Conservation (phyloP, 2,113 vertebrate species). For the Cynopterus brachyotis region DNA sequence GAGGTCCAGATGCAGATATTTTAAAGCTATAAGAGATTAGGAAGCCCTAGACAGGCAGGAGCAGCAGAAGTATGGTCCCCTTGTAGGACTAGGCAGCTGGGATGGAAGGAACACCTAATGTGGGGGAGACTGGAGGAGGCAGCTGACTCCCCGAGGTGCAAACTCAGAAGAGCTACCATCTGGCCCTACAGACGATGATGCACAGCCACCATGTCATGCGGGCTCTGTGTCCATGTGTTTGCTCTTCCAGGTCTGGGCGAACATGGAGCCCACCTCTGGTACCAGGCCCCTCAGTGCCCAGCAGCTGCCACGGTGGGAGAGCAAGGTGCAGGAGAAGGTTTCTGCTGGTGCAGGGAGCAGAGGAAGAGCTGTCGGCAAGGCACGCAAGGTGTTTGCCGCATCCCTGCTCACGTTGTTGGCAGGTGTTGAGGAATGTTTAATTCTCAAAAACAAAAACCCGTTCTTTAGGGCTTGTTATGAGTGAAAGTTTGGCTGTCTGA, state of each 20-base stretch:
- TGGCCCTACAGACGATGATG: fast-evolving
- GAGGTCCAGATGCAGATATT: neutral
- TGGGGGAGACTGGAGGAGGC: too few relatives aligned
- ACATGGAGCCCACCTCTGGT: neutral
- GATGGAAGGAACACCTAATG: neutral
- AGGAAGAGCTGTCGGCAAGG: neutral
- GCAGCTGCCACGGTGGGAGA: neutral
- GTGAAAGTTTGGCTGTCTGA: neutral
- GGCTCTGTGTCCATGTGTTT: fast-evolving
- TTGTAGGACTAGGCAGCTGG: neutral
- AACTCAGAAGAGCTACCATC: fast-evolving
- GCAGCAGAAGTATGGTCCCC: fast-evolving
- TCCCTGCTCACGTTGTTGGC: fast-evolving
- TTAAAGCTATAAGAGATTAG: neutral
- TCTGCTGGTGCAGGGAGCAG: neutral
- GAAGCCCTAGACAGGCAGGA: neutral
- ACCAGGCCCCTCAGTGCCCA: fast-evolving
- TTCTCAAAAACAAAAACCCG: fast-evolving
- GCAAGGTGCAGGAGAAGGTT: fast-evolving
- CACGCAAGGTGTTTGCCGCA: too few relatives aligned
- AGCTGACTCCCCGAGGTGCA: neutral
- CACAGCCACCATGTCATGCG: fast-evolving
- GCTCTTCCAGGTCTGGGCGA: neutral
- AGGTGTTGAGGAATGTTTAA: neutral
- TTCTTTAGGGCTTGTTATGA: neutral